Percentiles rank a stretch among this genome's conserved stretches.
Evolutionary conservation across 2,888 invertebrate genomes (phyloP).

Genomic region (Heliconius cydno): DNA sequence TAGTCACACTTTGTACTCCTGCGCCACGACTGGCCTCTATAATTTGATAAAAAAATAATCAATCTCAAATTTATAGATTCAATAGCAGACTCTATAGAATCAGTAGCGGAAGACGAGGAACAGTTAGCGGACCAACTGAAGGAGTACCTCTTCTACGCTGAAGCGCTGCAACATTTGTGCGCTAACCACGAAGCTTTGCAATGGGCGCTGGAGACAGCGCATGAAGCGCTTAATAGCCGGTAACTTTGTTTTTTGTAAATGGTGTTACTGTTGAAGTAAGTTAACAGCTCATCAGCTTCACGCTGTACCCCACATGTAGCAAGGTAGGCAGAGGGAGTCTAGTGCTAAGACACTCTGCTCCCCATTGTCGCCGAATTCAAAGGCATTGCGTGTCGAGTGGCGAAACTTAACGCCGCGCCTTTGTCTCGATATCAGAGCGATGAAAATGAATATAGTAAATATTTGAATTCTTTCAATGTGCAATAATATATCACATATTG

Average conservation of each 20-base stretch:
- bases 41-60: background rate
- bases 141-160: constrained; percentile 91
- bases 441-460: background rate
- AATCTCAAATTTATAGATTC: constrained; percentile 80
- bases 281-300: too few species aligned
- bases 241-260: constrained; percentile 46
- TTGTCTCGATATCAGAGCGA: background rate
- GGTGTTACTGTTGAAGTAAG: too few species aligned
- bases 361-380: background rate
- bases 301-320: too few species aligned
- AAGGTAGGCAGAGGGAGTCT: too few species aligned
- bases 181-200: constrained; percentile 89
- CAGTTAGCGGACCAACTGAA: constrained; percentile 92
- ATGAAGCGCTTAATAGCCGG: constrained; percentile 84
- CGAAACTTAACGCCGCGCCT: background rate
- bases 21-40: too few species aligned
- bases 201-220: constrained; percentile 87
- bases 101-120: constrained; percentile 91
- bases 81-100: constrained; percentile 88
- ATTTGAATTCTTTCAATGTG: background rate
- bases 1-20: too few species aligned
- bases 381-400: background rate
- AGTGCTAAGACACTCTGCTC: background rate
- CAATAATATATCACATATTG: too few species aligned
- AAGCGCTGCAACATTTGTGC: constrained; percentile 89